These are phyloP conservation scores for Andrena bucephala DNA, from an alignment of 2,888 invertebrate genomes.

Conservation along the genomic window DNA sequence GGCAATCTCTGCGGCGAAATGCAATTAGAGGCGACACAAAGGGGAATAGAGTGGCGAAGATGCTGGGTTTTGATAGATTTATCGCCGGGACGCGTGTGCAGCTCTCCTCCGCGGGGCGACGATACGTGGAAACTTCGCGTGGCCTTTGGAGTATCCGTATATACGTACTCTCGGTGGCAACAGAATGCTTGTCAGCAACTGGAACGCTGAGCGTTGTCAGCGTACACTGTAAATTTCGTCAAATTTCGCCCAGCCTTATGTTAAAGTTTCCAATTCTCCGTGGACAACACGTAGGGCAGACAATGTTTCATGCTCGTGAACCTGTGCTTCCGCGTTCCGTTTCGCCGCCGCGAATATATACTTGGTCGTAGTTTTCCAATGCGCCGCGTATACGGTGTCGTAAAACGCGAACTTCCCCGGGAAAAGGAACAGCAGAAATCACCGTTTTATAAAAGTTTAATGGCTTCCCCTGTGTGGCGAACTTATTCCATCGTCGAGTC, in stretches of 20 bases:
- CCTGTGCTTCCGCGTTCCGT: neutral
- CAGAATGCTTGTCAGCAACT: neutral
- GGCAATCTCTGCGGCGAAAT: constrained; percentile 4
- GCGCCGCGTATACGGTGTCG: neutral
- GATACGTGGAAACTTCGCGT: constrained; percentile 10
- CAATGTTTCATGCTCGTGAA: too few relatives aligned
- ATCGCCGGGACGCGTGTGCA: constrained; percentile 4
- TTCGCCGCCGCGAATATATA: neutral
- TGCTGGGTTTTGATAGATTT: constrained; percentile 25
- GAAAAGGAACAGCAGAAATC: neutral
- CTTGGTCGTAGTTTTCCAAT: neutral
- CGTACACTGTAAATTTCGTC: constrained; percentile 4
- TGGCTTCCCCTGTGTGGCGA: constrained; percentile 8
- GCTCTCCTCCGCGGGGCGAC: neutral
- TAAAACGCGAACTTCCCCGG: neutral
- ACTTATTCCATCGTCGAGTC: constrained; percentile 6
- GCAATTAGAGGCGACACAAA: constrained; percentile 33
- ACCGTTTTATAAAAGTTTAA: constrained; percentile 31
- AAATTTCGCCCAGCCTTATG: too few relatives aligned
- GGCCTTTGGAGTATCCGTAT: neutral
- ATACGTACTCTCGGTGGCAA: neutral
- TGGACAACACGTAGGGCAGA: too few relatives aligned
- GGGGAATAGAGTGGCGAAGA: neutral
- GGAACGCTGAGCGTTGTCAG: neutral
- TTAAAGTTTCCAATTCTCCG: too few relatives aligned